Evolutionary conservation across 2,797 vertebrate species (phyloP).

Genomic region (Pipistrellus nathusii): DNA sequence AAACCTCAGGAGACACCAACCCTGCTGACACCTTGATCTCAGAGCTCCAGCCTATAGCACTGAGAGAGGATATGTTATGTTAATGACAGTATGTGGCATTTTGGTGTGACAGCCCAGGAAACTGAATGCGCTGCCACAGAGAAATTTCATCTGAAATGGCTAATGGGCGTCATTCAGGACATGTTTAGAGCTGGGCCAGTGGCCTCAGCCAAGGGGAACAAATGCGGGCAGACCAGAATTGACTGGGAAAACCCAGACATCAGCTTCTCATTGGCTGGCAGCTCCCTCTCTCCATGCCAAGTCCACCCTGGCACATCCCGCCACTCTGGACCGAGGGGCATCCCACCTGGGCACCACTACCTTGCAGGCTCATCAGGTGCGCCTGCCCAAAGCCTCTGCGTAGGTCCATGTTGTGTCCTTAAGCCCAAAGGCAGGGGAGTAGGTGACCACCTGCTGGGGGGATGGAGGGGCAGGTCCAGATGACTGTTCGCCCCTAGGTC

Average conservation of each 20-base stretch:
- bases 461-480: not conserved
- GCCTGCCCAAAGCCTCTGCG: not conserved
- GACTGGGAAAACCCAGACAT: slow-evolving; percentile 7
- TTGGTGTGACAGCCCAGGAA: not conserved
- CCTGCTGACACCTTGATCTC: not conserved
- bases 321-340: not conserved
- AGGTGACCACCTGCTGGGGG: not conserved
- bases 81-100: not conserved
- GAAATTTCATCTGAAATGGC: not conserved
- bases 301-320: not conserved
- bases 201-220: not conserved
- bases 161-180: not conserved
- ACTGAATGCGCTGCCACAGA: not conserved
- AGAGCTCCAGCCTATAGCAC: not conserved
- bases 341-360: not conserved
- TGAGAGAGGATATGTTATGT: not conserved
- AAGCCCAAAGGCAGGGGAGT: not conserved
- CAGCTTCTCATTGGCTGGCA: not conserved
- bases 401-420: not conserved
- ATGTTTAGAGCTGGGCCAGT: not conserved
- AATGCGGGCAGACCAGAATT: not conserved
- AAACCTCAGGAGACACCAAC: not conserved
- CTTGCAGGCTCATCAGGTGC: not conserved
- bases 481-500: not conserved
- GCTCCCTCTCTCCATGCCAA: not conserved